Conservation (phyloP, 1,140 invertebrate species). For the Drosophila ambigua region DNA sequence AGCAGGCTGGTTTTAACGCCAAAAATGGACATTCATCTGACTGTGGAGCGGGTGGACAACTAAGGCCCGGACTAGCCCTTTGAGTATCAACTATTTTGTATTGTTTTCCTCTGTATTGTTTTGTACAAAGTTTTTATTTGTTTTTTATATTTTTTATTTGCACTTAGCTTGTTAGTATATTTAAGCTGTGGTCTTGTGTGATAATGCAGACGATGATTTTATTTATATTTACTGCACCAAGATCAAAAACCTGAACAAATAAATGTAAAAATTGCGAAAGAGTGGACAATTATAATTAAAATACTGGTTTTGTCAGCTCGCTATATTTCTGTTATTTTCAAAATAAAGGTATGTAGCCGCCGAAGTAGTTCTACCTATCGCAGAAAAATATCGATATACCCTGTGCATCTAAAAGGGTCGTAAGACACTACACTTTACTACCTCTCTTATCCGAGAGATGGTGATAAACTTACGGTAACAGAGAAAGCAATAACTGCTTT, state of each 20-base stretch:
- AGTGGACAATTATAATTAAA: no score
- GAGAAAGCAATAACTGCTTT: no score
- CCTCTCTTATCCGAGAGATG: no score
- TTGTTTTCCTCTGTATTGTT: constrained; percentile 31
- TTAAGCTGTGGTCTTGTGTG: constrained; percentile 62
- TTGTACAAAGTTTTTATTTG: constrained; percentile 53
- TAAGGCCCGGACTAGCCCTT: constrained; percentile 11
- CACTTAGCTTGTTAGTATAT: constrained; percentile 35
- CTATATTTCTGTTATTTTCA: not conserved
- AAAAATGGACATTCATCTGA: constrained; percentile 57
- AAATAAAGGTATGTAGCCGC: not conserved
- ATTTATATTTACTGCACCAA: constrained; percentile 31
- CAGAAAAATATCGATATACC: no score
- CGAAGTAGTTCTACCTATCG: not conserved
- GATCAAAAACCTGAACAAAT: constrained; percentile 61
- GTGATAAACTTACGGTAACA: no score
- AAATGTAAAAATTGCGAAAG: constrained; percentile 39
- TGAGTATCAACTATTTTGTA: constrained; percentile 9
- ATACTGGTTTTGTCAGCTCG: no score
- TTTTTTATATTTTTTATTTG: constrained; percentile 42
- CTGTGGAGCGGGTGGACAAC: constrained; percentile 49
- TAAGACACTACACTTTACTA: no score
- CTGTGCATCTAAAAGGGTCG: no score
- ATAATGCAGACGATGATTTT: constrained; percentile 64
- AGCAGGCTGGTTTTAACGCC: constrained; percentile 82